These are phyloP conservation scores for Erebia aethiops DNA, from an alignment of 2,888 invertebrate genomes.

Conservation along the genomic window DNA sequence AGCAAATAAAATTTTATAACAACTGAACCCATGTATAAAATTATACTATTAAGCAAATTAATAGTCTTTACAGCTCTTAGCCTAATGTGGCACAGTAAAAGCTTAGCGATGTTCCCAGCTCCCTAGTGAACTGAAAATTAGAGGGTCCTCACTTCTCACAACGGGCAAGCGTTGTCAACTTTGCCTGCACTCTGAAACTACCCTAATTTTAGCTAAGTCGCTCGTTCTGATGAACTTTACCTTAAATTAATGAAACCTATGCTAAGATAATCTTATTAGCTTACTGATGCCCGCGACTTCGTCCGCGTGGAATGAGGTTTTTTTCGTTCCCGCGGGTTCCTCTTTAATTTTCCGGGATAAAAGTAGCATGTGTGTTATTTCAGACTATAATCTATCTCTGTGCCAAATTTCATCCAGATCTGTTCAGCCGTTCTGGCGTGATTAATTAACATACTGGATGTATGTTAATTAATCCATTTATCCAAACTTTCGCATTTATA, in stretches of 20 bases:
- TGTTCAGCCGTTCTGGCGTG: no score
- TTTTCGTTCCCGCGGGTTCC: no score
- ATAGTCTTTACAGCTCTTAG: constrained; percentile 2
- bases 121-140: constrained; percentile 25
- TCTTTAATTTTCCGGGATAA: no score
- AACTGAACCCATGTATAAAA: neutral
- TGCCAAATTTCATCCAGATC: no score
- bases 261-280: neutral
- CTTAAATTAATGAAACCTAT: neutral
- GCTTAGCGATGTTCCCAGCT: constrained; percentile 29
- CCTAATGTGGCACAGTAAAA: constrained; percentile 26
- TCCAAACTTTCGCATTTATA: no score
- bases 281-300: no score
- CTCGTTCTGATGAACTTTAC: neutral
- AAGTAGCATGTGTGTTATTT: no score
- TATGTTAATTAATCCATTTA: no score
- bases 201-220: neutral
- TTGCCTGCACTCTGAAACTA: constrained; percentile 10
- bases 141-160: constrained; percentile 24
- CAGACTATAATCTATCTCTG: no score
- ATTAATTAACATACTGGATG: no score
- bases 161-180: constrained; percentile 33
- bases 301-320: no score
- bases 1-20: neutral
- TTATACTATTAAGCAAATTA: neutral